These are phyloP conservation scores for Aplysia californica DNA, from an alignment of 1,140 invertebrate species.

Conservation along the genomic window DNA sequence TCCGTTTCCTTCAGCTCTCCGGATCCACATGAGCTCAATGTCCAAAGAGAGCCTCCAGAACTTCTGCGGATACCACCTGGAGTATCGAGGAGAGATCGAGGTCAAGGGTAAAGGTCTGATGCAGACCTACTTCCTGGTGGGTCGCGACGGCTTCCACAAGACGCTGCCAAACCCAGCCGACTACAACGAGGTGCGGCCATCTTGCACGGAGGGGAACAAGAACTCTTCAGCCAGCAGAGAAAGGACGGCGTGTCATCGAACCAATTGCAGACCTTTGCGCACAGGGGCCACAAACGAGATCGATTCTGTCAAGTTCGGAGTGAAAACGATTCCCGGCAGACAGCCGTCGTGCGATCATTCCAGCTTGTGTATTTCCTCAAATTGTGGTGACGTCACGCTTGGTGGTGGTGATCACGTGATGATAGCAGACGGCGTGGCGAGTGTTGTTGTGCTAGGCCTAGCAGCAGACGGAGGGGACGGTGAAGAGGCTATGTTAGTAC, in stretches of 20 bases:
- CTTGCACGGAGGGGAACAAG: background rate
- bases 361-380: no score
- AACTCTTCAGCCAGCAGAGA: background rate
- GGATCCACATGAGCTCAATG: constrained; percentile 53
- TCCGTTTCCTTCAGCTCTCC: constrained; percentile 42
- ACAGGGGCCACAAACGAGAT: background rate
- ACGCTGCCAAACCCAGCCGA: constrained; percentile 36
- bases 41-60: constrained; percentile 44
- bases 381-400: no score
- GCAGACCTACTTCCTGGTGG: constrained; percentile 89
- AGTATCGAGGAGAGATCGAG: constrained; percentile 53
- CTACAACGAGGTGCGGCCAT: background rate
- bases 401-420: no score
- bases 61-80: constrained; percentile 48
- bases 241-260: background rate
- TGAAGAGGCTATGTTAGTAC: no score
- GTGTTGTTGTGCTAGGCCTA: no score
- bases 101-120: constrained; percentile 84
- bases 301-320: background rate
- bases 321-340: no score
- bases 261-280: background rate
- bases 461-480: no score
- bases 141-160: constrained; percentile 63
- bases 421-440: background rate
- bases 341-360: no score